A percentile compares a stretch with the other conserved stretches of the same genome.
phyloP scores from a whole-genome alignment of 2,888 invertebrate genomes.

The Mamestra brassicae region DNA sequence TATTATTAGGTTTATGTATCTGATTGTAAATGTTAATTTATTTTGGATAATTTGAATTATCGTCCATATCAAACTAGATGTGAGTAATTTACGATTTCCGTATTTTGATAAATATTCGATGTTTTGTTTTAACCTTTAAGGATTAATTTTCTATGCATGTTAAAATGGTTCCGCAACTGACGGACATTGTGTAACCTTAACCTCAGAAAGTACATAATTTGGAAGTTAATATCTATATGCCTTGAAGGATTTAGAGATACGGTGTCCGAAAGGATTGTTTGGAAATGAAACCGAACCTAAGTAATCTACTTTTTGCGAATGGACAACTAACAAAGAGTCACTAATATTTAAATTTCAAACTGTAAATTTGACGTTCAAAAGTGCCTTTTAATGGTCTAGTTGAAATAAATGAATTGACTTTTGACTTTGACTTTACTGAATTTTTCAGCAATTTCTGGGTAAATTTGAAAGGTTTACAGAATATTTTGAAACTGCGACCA shows the following conservation, averaged over 20 bases:
- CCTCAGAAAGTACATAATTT: background rate
- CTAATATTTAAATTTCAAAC: too few species aligned
- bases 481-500: constrained; percentile 18
- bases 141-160: background rate
- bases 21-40: constrained; percentile 9
- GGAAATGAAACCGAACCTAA: too few species aligned
- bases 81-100: constrained; percentile 25
- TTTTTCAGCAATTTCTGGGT: background rate
- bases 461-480: background rate
- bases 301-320: too few species aligned
- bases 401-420: too few species aligned
- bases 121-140: constrained; percentile 20
- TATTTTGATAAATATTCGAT: background rate
- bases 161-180: constrained; percentile 1
- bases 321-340: too few species aligned
- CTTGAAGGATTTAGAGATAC: too few species aligned
- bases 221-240: too few species aligned
- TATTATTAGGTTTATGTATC: background rate
- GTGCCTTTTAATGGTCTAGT: too few species aligned
- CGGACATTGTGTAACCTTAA: background rate
- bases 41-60: background rate
- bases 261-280: too few species aligned
- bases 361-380: too few species aligned
- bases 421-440: too few species aligned
- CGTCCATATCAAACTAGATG: background rate